Base-by-base conservation (phyloP, 2,113 vertebrate genomes). In the Chaetops frenatus region DNA sequence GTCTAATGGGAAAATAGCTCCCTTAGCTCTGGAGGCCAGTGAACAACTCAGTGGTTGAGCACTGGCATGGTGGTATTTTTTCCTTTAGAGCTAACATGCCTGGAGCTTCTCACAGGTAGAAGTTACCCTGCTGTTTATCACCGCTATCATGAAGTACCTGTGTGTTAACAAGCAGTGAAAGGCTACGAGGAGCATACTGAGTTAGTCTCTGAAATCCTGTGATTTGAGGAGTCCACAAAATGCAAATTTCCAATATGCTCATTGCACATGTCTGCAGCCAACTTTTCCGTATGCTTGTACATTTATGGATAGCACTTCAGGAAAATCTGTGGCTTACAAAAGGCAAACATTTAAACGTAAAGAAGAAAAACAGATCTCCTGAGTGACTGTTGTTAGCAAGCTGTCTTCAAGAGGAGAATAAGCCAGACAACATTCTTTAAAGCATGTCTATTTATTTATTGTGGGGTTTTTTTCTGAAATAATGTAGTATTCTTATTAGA, bases 361-460 rank as follows among this genome's bases (percentile, higher is more conserved):
- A 89, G 87, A 96, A 92, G 77, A 78, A 73, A 97, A 95, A 85
- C 77, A 92, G 77, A 93, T 82, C 94, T 95, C 93, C 61, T 76
- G 64, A 81, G 77, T 87, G 77, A 81, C 58, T 93, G 53, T 64
- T 96, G 73, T 72, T 95, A 91, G 74, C 72, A 80, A 88, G 61
- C 58, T 94, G 69, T 73, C 88, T 91, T 92, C 77, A 78, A 60
- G 42, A 80, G 36, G 17, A 92, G 65, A 80, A 84, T 79, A 94
- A 94, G 72, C n/a, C 54, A 88, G 61, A 64, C 35, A 88, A 85
- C 45, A 47, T 66, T 82, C 48, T 86, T 73, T 70, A 29, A 78
- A 71, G 24, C 17, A 57, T 29, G 25, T 27, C n/a, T 90, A 66
- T 44, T 80, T 69, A 56, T 16, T 13, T 35, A n/a, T n/a, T n/a